A percentile compares a stretch with the other conserved stretches of the same genome.
Evolutionary conservation across 2,888 invertebrate genomes (phyloP).

Genomic region (Ditylenchus weischeri): DNA sequence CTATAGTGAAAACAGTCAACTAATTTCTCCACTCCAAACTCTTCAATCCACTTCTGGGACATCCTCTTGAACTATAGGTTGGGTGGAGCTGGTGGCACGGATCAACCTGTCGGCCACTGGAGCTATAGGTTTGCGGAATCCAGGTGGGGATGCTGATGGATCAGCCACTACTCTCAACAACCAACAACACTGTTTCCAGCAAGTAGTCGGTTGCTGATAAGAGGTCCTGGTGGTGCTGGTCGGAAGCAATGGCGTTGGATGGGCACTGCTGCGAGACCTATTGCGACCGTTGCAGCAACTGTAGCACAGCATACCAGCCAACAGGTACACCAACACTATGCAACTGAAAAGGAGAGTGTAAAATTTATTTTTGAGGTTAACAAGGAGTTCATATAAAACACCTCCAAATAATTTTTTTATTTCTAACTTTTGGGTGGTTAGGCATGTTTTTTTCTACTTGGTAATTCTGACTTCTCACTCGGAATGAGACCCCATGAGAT

Average conservation of each 20-base stretch:
- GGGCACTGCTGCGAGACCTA: background rate
- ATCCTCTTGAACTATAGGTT: too few species aligned
- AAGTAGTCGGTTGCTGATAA: background rate
- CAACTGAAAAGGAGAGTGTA: slow-evolving; percentile 29
- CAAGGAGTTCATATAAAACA: too few species aligned
- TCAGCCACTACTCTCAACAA: background rate
- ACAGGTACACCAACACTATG: slow-evolving; percentile 36
- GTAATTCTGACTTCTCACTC: too few species aligned
- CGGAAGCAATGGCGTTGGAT: background rate
- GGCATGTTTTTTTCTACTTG: too few species aligned
- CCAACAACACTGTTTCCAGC: slow-evolving; percentile 2
- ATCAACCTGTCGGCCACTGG: background rate
- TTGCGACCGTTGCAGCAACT: slow-evolving; percentile 20
- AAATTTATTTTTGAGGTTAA: too few species aligned
- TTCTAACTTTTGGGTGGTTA: too few species aligned
- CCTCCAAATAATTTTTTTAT: too few species aligned
- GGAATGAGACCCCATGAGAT: too few species aligned
- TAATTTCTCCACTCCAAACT: too few species aligned
- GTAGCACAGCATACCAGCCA: slow-evolving; percentile 37
- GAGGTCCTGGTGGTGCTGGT: background rate
- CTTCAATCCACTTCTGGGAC: too few species aligned
- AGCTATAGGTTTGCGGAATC: slow-evolving; percentile 3
- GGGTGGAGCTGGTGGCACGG: too few species aligned
- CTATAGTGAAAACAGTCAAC: too few species aligned
- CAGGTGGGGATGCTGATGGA: background rate